Evolutionary conservation across 2,797 vertebrate species (phyloP).

Genomic region (Enteromius unitaeniatus): DNA sequence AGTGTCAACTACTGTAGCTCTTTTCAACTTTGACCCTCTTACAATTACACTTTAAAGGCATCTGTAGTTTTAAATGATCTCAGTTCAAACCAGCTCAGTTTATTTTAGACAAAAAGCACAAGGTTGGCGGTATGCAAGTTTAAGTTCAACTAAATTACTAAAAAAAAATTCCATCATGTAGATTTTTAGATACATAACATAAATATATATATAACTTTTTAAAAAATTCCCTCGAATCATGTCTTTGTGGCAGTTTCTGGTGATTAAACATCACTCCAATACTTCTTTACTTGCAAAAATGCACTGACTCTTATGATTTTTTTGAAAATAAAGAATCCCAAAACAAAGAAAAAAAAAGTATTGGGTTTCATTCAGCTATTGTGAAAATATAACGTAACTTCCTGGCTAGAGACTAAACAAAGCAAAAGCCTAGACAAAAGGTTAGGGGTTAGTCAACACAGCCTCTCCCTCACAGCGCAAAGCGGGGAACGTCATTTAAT

Average conservation of each 20-base stretch:
- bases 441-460: conserved; percentile 1
- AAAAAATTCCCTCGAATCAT: not conserved
- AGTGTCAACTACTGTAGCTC: conserved; percentile 16
- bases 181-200: too few relatives aligned
- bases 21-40: conserved; percentile 2
- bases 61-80: not conserved
- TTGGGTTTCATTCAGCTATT: not conserved
- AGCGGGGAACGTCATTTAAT: conserved; percentile 57
- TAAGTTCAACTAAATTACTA: not conserved
- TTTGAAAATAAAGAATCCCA: not conserved
- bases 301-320: not conserved
- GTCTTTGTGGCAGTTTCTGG: not conserved
- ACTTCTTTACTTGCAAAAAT: not conserved
- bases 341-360: not conserved
- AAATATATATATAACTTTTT: too few relatives aligned
- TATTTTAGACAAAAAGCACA: not conserved
- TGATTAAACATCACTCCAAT: not conserved
- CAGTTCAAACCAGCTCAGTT: conserved; percentile 2
- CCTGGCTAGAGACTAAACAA: not conserved
- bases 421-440: conserved; percentile 24
- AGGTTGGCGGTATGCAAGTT: not conserved
- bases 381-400: not conserved
- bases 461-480: conserved; percentile 14
- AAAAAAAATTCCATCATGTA: too few relatives aligned
- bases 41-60: conserved; percentile 12